These are phyloP conservation scores for Ranitomeya imitator DNA, from an alignment of 2,113 vertebrate genomes.

Conservation along the genomic window DNA sequence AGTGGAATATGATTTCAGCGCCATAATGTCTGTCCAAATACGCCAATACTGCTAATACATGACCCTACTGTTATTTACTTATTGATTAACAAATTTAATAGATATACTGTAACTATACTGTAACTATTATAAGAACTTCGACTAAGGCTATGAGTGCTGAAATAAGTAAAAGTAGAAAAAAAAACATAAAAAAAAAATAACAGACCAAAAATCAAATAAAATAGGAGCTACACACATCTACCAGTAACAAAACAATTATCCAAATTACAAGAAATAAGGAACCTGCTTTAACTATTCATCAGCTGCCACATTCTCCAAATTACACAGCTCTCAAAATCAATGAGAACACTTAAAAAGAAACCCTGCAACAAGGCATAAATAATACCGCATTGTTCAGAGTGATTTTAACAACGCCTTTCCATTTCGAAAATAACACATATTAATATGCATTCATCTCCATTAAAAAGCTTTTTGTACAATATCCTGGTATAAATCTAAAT, in stretches of 20 bases:
- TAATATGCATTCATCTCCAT: slow-evolving; percentile 3
- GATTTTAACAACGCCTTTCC: slow-evolving; percentile 20
- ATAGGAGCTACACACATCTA: neutral
- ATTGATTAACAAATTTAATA: slow-evolving; percentile 9
- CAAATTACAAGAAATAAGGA: neutral
- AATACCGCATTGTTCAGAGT: neutral
- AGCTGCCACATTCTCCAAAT: neutral
- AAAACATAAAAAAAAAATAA: neutral
- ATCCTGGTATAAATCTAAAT: slow-evolving; percentile 25
- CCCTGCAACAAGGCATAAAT: slow-evolving; percentile 21
- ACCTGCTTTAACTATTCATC: slow-evolving; percentile 16
- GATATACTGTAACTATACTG: neutral
- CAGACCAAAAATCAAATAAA: neutral
- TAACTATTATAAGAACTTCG: neutral
- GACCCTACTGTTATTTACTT: neutral
- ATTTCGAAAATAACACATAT: slow-evolving; percentile 30
- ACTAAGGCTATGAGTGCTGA: neutral
- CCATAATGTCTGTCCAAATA: neutral
- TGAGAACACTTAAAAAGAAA: slow-evolving; percentile 23
- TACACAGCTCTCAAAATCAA: slow-evolving; percentile 9
- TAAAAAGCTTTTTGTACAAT: slow-evolving; percentile 20
- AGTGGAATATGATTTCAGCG: neutral
- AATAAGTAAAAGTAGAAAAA: neutral
- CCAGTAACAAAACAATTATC: slow-evolving; percentile 27
- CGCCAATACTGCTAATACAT: neutral